Base-by-base conservation (phyloP, 2,113 vertebrate genomes). In the Prolemur simus region DNA sequence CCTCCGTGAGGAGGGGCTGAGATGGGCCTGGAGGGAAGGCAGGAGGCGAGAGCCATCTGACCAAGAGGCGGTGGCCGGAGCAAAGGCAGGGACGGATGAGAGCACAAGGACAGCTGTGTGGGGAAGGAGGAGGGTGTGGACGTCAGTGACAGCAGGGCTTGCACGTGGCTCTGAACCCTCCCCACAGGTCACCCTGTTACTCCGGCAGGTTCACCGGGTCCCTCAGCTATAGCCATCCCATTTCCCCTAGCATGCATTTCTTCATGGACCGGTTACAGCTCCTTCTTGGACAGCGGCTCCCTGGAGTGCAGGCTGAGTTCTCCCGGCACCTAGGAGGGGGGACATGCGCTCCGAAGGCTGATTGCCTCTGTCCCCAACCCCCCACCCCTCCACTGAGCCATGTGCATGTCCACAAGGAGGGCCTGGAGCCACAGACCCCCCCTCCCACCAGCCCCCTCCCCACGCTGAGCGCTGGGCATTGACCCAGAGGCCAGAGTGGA, bases 1-100 rank as follows among this genome's bases (percentile, higher is more conserved):
- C 13, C 7, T 27, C 32, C 0, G 18, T 77, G 2, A 4, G 2
- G 13, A 18, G 68, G 63, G 4, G n/a, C 52, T 66, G 37, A 69
- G 39, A 34, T 20, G 32, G 23, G 12, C 42, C 49, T 47, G 39
- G 8, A 54, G 37, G 18, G 25, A 2, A 18, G 54, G 52, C 4
- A 18, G 64, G 69, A 25, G 37, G 39, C 0, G 0, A 39, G 8
- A 23, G 23, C 49, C 64, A 3, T 47, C 60, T 47, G 63, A 14
- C 34, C 1, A 14, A 84, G 37, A 34, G 27, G 17, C 29, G 13
- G 27, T 27, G 42, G 37, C 29, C 5, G 20, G 58, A 45, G n/a
- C 7, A 27, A 37, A 32, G 63, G 3, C 56, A 1, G 14, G 14
- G 29, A 54, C 1, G 0, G 4, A 4, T 2, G 2, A 15, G 42